phyloP scores from a whole-genome alignment of 2,113 vertebrate species.

The Cacatua alba region DNA sequence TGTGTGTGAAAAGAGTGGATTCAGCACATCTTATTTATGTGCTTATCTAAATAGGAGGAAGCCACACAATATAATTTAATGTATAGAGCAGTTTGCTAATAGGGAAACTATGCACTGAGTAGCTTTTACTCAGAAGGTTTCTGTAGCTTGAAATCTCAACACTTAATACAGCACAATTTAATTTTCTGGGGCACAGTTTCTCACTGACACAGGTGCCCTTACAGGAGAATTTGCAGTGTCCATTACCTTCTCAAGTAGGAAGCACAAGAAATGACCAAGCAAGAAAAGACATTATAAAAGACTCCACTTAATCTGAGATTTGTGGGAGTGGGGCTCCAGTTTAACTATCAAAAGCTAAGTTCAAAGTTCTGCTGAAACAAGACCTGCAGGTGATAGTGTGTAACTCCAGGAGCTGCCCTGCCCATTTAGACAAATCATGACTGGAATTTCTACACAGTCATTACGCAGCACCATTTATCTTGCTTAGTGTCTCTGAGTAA shows the following conservation, averaged over 20 bases:
- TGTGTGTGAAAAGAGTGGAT: neutral
- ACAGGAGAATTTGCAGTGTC: neutral
- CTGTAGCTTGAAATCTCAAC: neutral
- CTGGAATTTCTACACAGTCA: neutral
- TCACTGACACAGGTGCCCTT: constrained; percentile 15
- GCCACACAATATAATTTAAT: neutral
- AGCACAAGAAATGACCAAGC: neutral
- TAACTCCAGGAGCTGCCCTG: neutral
- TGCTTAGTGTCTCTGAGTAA: neutral
- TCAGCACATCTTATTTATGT: constrained; percentile 40
- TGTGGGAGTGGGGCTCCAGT: neutral
- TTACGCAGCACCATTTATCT: neutral
- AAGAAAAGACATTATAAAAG: neutral
- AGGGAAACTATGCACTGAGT: neutral
- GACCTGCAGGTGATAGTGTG: neutral
- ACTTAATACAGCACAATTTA: constrained; percentile 25
- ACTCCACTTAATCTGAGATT: constrained; percentile 14
- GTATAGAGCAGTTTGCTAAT: neutral
- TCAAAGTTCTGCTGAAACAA: neutral
- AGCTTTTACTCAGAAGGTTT: neutral
- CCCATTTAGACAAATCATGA: neutral
- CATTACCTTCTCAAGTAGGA: constrained; percentile 22
- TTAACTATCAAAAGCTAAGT: neutral
- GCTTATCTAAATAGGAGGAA: constrained; percentile 26
- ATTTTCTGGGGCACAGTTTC: neutral